Evolutionary conservation across 2,888 invertebrate species (phyloP).

Genomic region (Marronus borbonicus): DNA sequence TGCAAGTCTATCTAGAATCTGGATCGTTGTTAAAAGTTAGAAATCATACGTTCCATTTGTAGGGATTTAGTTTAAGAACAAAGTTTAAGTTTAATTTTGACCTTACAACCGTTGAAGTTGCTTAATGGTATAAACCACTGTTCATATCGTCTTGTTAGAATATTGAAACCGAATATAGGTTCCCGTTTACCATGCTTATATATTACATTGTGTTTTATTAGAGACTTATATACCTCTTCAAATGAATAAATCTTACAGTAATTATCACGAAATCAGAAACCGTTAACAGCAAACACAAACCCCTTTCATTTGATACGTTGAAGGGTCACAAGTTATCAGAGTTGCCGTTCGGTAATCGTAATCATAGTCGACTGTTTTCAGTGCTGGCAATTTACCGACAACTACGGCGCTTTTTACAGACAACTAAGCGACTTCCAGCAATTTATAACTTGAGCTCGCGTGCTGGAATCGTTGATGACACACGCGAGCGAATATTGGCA

Average conservation of each 20-base stretch:
- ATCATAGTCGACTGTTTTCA: conserved; percentile 34
- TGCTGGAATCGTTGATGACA: conserved; percentile 38
- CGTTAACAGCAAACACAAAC: conserved; percentile 45
- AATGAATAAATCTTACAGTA: conserved; percentile 34
- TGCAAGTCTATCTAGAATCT: no score
- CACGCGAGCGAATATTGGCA: conserved; percentile 43
- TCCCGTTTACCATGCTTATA: no score
- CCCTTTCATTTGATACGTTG: conserved; percentile 40
- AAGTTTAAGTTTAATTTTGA: no score
- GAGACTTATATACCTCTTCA: neutral
- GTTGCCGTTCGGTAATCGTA: conserved; percentile 26
- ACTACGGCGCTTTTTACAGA: conserved; percentile 37
- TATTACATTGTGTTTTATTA: neutral
- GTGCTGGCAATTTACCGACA: conserved; percentile 33
- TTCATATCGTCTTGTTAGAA: no score
- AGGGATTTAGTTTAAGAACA: no score
- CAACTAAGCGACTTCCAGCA: conserved; percentile 27
- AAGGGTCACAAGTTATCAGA: conserved; percentile 45
- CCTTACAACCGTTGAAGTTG: no score
- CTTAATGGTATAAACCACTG: no score
- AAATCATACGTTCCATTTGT: no score
- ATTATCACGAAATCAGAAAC: conserved; percentile 45
- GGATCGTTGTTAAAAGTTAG: no score
- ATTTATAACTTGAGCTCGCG: conserved; percentile 40
- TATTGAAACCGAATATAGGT: no score